Conservation (phyloP, 2,888 invertebrate species). For the Dysmachus trigonus region DNA sequence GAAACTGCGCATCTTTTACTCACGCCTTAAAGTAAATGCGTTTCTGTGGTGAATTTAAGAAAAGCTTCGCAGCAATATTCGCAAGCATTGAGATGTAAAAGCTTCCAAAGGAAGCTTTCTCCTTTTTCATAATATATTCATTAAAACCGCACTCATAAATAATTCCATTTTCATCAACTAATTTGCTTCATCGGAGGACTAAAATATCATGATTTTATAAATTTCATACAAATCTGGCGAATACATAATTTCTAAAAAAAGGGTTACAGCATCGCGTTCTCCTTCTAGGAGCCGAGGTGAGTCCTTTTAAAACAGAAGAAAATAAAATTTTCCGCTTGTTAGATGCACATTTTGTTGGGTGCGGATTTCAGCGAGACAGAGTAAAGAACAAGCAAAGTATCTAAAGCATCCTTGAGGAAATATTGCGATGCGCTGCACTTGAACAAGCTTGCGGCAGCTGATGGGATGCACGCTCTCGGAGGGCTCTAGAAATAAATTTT, state of each 20-base stretch:
- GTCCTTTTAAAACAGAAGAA: neutral
- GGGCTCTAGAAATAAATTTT: neutral
- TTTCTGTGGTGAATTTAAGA: neutral
- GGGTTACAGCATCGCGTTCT: neutral
- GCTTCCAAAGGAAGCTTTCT: neutral
- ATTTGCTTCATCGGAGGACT: neutral
- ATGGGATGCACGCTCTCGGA: neutral
- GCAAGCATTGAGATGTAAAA: neutral
- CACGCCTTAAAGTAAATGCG: neutral
- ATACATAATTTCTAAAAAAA: neutral
- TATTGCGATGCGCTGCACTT: neutral
- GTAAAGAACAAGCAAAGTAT: neutral
- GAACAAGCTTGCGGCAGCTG: neutral
- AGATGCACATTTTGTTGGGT: neutral
- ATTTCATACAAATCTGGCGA: neutral
- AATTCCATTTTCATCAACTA: neutral
- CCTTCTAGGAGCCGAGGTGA: neutral
- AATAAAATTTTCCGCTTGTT: slow-evolving; percentile 9
- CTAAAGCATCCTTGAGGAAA: slow-evolving; percentile 4
- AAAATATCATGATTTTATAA: neutral
- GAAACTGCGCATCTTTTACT: neutral
- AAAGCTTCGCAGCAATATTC: neutral
- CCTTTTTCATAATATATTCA: neutral
- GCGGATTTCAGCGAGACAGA: neutral
- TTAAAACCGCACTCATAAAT: neutral